A percentile compares a stretch with the other conserved stretches of the same genome.
phyloP scores from a whole-genome alignment of 2,113 vertebrate genomes.

The Corythornis vintsioides region DNA sequence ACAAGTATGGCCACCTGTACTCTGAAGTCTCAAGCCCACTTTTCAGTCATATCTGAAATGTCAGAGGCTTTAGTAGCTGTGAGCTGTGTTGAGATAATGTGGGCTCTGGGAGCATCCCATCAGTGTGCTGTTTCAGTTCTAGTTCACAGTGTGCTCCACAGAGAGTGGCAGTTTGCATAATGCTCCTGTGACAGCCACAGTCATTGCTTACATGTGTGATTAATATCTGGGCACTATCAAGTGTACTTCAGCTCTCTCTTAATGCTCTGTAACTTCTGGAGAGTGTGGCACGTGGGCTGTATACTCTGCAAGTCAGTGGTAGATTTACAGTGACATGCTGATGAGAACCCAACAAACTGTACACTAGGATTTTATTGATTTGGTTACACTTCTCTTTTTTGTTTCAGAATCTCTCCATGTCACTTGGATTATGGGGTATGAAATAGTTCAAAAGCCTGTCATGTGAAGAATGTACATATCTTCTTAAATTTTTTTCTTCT shows the following conservation, averaged over 20 bases:
- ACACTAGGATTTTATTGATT: background rate
- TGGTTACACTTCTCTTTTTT: background rate
- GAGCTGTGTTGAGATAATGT: no score
- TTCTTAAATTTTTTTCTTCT: background rate
- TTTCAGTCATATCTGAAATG: no score
- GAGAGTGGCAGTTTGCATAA: no score
- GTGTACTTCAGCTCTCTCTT: background rate
- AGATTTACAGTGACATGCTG: background rate
- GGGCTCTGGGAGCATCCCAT: no score
- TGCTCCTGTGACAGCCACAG: no score
- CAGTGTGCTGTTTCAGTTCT: no score
- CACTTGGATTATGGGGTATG: background rate
- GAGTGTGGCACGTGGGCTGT: background rate
- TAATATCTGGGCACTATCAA: no score
- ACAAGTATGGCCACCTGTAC: no score
- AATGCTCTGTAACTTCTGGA: background rate
- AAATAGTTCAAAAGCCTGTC: background rate
- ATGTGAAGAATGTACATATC: fast-evolving
- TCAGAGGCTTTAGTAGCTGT: no score
- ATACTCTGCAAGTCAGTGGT: background rate
- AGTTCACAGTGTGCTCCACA: background rate
- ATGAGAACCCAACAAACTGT: background rate
- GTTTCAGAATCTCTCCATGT: background rate
- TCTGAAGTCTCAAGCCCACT: no score
- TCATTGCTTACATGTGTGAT: no score